Evolutionary conservation across 2,113 vertebrate genomes (phyloP).

Genomic region (Clarias magur): DNA sequence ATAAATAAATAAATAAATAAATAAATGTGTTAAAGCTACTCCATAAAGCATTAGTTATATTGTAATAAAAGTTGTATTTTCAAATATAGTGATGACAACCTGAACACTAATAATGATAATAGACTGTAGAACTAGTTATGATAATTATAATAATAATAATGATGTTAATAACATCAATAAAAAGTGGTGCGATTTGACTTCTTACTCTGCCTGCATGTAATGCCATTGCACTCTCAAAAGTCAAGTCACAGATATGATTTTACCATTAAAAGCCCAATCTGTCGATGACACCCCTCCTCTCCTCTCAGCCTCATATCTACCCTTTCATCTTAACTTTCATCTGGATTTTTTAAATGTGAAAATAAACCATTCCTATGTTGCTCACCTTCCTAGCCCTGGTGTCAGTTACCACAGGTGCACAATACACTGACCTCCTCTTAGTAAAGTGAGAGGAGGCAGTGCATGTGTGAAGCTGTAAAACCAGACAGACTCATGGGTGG

Average conservation of each 20-base stretch:
- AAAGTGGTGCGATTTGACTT: constrained; percentile 64
- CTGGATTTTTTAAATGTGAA: neutral
- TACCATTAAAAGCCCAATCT: constrained; percentile 27
- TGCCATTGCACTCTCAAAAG: constrained; percentile 54
- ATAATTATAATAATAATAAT: constrained; percentile 57
- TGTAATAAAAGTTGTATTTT: constrained; percentile 44
- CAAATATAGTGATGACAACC: constrained; percentile 41
- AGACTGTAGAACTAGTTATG: constrained; percentile 44
- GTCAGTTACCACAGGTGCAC: constrained; percentile 32
- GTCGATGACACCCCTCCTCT: neutral
- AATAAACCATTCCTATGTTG: constrained; percentile 36
- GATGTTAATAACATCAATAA: constrained; percentile 62
- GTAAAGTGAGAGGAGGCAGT: constrained; percentile 47
- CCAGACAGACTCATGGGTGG: constrained; percentile 32
- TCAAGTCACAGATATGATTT: constrained; percentile 44
- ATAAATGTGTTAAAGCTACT: constrained; percentile 57
- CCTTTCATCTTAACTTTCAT: constrained; percentile 3
- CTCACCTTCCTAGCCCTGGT: constrained; percentile 35
- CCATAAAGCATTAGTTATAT: constrained; percentile 52
- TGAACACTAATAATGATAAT: constrained; percentile 51
- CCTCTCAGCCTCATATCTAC: neutral
- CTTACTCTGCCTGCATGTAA: constrained; percentile 36
- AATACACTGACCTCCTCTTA: constrained; percentile 44
- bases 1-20: constrained; percentile 51
- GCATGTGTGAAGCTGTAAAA: constrained; percentile 45